Evolutionary conservation across 2,888 invertebrate genomes (phyloP), one percentile per base, ranked within the genome.

Genomic region (Timema podura): DNA sequence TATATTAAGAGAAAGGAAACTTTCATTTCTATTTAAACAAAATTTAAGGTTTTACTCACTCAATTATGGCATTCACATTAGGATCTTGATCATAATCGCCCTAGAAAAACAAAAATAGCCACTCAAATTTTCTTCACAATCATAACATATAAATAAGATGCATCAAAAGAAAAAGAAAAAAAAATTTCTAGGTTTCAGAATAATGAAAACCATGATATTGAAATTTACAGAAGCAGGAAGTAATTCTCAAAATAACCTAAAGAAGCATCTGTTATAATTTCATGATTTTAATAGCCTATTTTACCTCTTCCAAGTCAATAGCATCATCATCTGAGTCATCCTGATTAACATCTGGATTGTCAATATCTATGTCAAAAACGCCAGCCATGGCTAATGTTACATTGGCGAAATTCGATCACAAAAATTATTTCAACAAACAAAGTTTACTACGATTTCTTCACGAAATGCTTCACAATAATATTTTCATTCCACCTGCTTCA

Each of bases 321-420:
- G 90, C 90, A 85, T 96, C 96, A 81, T 96, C 95, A 77, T 93
- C 91, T 69, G 84, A 85, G 78, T 92, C 92, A 80, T 91, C 90
- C 81, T 91, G 90, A 79, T 87, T 89, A 76, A 88, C 84, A 81
- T 88, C 89, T 72, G 83, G 85, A 79, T 90, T 90, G 79, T 90
- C 89, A 80, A 96, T 86, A 83, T 96, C 96, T 82, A 96, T 89
- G 86, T 95, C 95, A 83, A 96, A 96, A 82, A 96, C 92, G 83
- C 92, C 95, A 82, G 91, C 91, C 90, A 91, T 91, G 68, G 72
- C 69, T 68, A n/a, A 48, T 70, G 44, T 68, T 46, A 68, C 68
- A 68, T 61, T 68, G 68, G 61, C 57, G 54, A 54, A 30, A 10
- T 15, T 15, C 11, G 16, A 59, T 46, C 15, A 13, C 44, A 54